Base-by-base conservation (phyloP, 2,113 vertebrate genomes). In the Macrotus californicus region DNA sequence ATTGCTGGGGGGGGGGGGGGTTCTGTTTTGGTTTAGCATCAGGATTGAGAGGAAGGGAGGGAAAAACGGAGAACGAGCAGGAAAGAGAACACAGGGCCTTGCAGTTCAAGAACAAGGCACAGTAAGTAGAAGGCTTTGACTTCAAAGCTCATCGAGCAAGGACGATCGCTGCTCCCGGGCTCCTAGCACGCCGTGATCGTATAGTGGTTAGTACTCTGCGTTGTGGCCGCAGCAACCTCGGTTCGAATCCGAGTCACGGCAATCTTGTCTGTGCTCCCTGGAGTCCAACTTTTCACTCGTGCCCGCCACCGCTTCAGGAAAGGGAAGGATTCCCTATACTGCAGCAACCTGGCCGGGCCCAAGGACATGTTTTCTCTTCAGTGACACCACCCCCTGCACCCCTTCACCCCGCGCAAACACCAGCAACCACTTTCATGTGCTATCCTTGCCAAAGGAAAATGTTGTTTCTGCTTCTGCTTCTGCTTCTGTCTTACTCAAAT, bases 201-300 rank as follows among this genome's bases (percentile, higher is more conserved):
- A 96, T 94, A 97, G 97, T 97, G 97, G 96, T 97, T 96, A 97
- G 95, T 97, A 96, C 96, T 97, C 92, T 97, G 96, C 39, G 69
- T 97, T 95, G 96, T 98, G 97, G 97, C 96, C 52, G 69, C 96
- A 97, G 96, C 97, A 98, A 97, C 97, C 97, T 97, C 86, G 88
- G 97, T 96, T 97, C 95, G 59, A 98, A 97, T 98, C 97, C 75
- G 88, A 97, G 97, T 98, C 97, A 96, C 76, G 89, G 97, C 97
- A 98, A 19, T 10, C 4, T 24, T 21, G 12, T 5, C 13, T 21
- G 22, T 15, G 12, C 3, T 5, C 3, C 18, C 5, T 5, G 15
- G 2, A 1, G 19, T 2, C 1, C 4, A 4, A 3, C 41, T 73
- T 73, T 43, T 73, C n/a, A 43, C 41, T 3, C 12, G 0, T 36